These are phyloP conservation scores for Sternotherus odoratus DNA, from an alignment of 2,797 vertebrate species.

Conservation along the genomic window DNA sequence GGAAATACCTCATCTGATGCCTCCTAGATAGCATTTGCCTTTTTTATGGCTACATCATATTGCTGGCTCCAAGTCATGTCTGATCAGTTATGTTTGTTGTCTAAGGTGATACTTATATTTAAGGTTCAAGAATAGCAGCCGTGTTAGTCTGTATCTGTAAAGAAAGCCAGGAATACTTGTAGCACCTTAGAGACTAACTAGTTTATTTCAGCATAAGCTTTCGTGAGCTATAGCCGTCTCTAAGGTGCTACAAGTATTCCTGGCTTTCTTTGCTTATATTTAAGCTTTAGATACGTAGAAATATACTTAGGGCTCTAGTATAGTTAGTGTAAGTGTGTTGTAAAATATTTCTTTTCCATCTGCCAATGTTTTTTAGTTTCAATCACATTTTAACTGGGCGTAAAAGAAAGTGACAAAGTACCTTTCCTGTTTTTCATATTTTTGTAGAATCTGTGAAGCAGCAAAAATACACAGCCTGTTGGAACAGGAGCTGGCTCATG, in stretches of 20 bases:
- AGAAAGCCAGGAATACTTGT: too few species aligned
- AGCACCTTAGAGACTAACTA: too few species aligned
- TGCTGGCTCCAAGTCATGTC: too few species aligned
- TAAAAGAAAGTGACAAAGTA: not conserved
- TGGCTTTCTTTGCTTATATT: too few species aligned
- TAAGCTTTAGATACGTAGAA: not conserved
- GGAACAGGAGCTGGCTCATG: slow-evolving; percentile 97
- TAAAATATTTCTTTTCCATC: not conserved
- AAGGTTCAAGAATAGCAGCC: too few species aligned
- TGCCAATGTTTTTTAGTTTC: not conserved
- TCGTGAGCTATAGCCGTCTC: too few species aligned
- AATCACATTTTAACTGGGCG: not conserved
- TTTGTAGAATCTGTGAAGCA: slow-evolving; percentile 93
- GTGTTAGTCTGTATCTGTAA: too few species aligned
- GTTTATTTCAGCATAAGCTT: too few species aligned
- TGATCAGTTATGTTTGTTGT: not conserved
- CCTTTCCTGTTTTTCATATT: not conserved
- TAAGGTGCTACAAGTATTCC: too few species aligned
- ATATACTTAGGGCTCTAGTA: not conserved
- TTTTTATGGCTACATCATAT: too few species aligned
- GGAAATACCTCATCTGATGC: too few species aligned
- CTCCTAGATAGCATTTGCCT: too few species aligned
- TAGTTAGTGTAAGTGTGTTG: not conserved
- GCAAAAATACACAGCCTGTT: slow-evolving; percentile 93
- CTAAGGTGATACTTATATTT: not conserved